These are phyloP conservation scores for Paralichthys olivaceus DNA, from an alignment of 2,113 vertebrate species.

Conservation along the genomic window DNA sequence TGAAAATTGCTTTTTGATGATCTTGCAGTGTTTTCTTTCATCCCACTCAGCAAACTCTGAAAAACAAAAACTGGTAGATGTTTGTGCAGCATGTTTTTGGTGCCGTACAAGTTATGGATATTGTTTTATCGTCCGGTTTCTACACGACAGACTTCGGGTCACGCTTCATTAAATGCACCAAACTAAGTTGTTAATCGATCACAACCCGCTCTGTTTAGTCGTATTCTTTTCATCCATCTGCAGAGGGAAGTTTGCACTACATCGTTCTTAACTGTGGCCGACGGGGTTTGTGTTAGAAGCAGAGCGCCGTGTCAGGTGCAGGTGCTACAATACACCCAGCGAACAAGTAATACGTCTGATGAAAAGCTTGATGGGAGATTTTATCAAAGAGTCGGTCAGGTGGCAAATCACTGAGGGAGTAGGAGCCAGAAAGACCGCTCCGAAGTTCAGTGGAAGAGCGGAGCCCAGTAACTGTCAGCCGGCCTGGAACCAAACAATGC, in stretches of 20 bases:
- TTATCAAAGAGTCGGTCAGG: conserved; percentile 36
- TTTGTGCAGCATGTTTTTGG: neutral
- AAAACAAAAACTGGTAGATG: neutral
- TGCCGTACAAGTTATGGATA: no score
- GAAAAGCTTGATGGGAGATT: conserved; percentile 43
- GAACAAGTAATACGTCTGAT: conserved; percentile 24
- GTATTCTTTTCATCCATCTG: no score
- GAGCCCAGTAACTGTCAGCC: conserved; percentile 27
- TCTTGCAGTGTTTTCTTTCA: neutral
- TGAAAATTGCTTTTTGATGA: neutral
- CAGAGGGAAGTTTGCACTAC: no score
- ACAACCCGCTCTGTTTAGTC: no score
- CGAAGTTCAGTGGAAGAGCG: conserved; percentile 20
- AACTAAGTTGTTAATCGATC: no score
- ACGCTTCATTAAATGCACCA: no score
- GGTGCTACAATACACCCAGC: conserved; percentile 24
- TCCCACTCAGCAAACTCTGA: neutral
- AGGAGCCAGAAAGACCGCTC: conserved; percentile 18
- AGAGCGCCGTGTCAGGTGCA: neutral
- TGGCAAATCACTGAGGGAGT: conserved; percentile 43
- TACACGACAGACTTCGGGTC: no score
- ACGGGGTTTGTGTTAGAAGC: conserved; percentile 11
- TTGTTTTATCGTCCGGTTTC: no score
- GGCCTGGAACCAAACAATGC: conserved; percentile 56
- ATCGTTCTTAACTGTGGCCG: conserved; percentile 16